Base-by-base conservation (phyloP, 2,888 invertebrate species). In the Elegia similella region DNA sequence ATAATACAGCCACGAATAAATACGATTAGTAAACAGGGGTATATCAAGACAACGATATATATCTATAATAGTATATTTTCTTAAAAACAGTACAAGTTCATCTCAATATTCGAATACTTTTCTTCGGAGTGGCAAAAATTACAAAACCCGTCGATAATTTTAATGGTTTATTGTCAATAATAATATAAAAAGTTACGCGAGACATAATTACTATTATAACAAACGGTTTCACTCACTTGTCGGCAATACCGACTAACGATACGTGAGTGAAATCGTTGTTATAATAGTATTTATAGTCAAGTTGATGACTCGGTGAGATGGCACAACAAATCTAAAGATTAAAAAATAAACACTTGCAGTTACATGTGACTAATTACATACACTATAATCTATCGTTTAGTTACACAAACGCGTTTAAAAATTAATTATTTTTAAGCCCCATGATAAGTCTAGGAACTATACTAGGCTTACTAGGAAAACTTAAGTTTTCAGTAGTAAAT, bases 31-130 rank as follows among this genome's bases (percentile, higher is more conserved):
- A 61, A 57, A 58, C 43, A 29, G 15, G 17, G 53, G 55, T 34
- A 43, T 52, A 52, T 50, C 30, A 58, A 54, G 32, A 54, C 42
- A 30, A 58, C 44, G 23, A 42, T 32, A 43, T 32, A 44, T 42
- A 55, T 50, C 50, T 50, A 44, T 32, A 52, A 32, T 57, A 32
- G 58, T 58, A 57, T 34, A 63, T 59, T 60, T 61, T 52, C 52
- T 43, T 59, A 62, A 63, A 59, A 63, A 59, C 61, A 56, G 53
- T 59, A 59, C 47, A 58, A 58, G n/a, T 30, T 46, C 46, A 57
- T 43, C n/a, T 52, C 43, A 44, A 54, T 54, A 43, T 54, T 43
- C 43, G 15, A 54, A 44, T 32, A 48, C 13, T 42, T 15, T 30
- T 54, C 30, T 16, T 30, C 43, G 43, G 12, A 15, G 32, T 32